These are phyloP conservation scores for Diadegma fenestrale DNA, from an alignment of 2,888 invertebrate species.

Conservation along the genomic window DNA sequence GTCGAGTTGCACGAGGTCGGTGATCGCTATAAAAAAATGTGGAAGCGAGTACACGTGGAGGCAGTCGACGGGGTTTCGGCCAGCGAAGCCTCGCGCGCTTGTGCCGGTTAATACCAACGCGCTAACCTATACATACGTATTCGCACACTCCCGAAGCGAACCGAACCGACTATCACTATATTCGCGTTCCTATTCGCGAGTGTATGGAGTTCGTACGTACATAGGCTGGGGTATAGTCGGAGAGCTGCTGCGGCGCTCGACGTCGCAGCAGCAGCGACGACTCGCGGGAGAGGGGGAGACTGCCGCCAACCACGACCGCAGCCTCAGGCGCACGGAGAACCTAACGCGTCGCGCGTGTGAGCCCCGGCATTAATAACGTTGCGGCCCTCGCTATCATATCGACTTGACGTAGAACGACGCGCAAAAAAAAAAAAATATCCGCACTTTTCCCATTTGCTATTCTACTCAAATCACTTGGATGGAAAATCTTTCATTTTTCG, in stretches of 20 bases:
- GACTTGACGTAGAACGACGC: conserved; percentile 52
- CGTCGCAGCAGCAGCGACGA: neutral
- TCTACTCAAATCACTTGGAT: neutral
- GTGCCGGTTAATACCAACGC: neutral
- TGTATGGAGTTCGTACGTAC: neutral
- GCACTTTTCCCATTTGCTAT: neutral
- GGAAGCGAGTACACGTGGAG: conserved; percentile 83
- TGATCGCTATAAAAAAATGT: conserved; percentile 86
- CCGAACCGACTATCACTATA: neutral
- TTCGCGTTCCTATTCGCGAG: neutral
- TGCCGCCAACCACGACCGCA: conserved; percentile 76
- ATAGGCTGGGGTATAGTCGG: conserved; percentile 2
- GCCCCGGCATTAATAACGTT: conserved; percentile 71
- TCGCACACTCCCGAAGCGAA: neutral
- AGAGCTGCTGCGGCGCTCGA: conserved; percentile 3
- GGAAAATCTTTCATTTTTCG: neutral
- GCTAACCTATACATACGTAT: conserved; percentile 20
- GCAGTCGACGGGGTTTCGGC: conserved; percentile 81
- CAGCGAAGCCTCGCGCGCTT: conserved; percentile 57
- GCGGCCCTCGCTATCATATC: conserved; percentile 72
- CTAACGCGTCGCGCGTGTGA: conserved; percentile 78
- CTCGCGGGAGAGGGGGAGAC: neutral
- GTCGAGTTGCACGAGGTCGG: conserved; percentile 88
- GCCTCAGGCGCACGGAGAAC: conserved; percentile 74
- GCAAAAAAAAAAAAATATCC: conserved; percentile 15